Conservation (phyloP, 2,113 vertebrate species). For the Corapipo altera region DNA sequence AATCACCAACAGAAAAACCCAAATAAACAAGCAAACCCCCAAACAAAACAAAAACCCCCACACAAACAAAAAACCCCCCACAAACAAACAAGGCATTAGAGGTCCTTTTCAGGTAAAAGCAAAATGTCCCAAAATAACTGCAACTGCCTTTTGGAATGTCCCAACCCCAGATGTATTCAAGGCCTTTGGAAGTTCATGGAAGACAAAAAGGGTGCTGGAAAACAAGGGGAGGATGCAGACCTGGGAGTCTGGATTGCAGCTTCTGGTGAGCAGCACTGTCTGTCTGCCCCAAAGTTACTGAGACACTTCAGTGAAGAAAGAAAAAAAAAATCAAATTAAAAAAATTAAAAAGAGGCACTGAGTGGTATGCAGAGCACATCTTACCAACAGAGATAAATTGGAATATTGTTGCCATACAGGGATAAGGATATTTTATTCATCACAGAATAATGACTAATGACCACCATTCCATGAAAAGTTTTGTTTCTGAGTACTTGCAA, state of each 20-base stretch:
- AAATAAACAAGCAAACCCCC: no score
- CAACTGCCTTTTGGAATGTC: background rate
- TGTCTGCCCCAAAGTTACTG: background rate
- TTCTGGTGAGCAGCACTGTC: background rate
- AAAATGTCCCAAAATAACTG: background rate
- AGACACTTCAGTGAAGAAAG: background rate
- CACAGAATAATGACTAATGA: background rate
- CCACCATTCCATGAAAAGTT: background rate
- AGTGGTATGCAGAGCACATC: background rate
- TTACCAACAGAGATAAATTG: background rate
- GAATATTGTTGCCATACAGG: background rate
- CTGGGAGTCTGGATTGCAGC: background rate
- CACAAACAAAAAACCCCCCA: background rate
- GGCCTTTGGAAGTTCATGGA: background rate
- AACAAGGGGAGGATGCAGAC: background rate
- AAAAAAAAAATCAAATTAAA: no score
- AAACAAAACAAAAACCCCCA: background rate
- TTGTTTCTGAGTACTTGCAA: background rate
- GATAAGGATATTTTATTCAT: background rate
- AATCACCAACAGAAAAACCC: background rate
- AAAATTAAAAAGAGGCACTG: background rate
- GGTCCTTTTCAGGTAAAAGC: background rate
- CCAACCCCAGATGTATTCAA: background rate
- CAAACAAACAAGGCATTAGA: background rate
- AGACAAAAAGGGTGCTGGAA: background rate